These are phyloP conservation scores for Acronicta alni DNA, from an alignment of 2,888 invertebrate genomes.

Conservation along the genomic window DNA sequence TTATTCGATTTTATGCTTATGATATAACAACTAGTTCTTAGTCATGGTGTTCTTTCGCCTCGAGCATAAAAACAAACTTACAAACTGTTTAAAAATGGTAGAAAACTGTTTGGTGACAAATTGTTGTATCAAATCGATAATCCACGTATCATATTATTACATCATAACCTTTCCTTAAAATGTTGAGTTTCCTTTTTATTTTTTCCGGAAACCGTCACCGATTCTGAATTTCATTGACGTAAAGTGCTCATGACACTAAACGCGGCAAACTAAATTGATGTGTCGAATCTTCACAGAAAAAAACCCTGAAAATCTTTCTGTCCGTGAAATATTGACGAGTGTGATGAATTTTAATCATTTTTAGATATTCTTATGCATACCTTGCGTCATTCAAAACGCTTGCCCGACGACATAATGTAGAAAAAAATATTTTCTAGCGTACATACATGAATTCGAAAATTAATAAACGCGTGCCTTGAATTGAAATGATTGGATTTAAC, in stretches of 20 bases:
- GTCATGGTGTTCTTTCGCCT: constrained; percentile 70
- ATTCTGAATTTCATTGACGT: constrained; percentile 8
- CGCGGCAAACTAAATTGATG: constrained; percentile 29
- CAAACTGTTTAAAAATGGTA: constrained; percentile 61
- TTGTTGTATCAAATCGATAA: constrained; percentile 32
- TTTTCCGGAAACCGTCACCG: constrained; percentile 4
- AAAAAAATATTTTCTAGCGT: not conserved
- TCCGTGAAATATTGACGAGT: constrained; percentile 45
- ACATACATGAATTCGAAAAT: too few species aligned
- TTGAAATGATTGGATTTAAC: not conserved
- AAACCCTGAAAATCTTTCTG: constrained; percentile 44
- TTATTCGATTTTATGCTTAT: constrained; percentile 73
- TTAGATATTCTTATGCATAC: constrained; percentile 17
- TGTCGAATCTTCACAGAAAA: constrained; percentile 48
- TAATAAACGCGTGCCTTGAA: not conserved
- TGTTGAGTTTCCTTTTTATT: not conserved
- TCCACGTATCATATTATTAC: constrained; percentile 28
- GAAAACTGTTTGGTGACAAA: constrained; percentile 71
- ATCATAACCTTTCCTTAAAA: constrained; percentile 7
- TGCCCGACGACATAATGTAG: constrained; percentile 11
- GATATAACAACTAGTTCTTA: constrained; percentile 57
- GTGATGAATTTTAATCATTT: constrained; percentile 31
- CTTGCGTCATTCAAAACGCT: constrained; percentile 12
- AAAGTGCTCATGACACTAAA: constrained; percentile 8
- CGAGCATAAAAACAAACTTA: constrained; percentile 74